Conservation (phyloP, 2,888 invertebrate species). For the Apotomis betuletana region DNA sequence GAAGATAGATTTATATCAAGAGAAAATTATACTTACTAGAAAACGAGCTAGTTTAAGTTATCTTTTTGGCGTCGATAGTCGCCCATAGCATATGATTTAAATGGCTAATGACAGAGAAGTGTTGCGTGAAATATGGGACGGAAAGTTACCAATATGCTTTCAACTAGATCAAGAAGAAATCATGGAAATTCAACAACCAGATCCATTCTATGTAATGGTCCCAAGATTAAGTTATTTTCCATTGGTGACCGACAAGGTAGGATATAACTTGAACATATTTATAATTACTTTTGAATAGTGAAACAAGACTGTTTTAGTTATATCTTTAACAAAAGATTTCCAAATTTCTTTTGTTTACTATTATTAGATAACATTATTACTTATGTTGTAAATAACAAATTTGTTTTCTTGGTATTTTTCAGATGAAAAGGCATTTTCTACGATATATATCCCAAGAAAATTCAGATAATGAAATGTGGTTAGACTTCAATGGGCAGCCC, state of each 20-base stretch:
- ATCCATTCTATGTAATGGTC: constrained; percentile 96
- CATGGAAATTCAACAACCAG: constrained; percentile 93
- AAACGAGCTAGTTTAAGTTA: not conserved
- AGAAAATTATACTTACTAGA: constrained; percentile 8
- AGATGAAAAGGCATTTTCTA: constrained; percentile 95
- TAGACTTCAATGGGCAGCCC: constrained; percentile 95
- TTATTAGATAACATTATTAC: too few species aligned
- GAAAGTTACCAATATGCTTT: constrained; percentile 96
- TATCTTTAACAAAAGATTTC: not conserved
- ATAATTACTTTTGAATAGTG: not conserved
- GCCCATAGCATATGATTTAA: not conserved
- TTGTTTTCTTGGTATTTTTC: constrained; percentile 48
- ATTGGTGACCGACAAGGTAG: constrained; percentile 96
- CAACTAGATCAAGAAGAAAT: constrained; percentile 94
- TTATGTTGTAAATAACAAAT: not conserved
- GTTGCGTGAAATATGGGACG: constrained; percentile 97
- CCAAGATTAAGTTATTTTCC: constrained; percentile 97
- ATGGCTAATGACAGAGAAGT: constrained; percentile 99
- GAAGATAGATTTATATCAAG: not conserved
- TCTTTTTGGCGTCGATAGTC: not conserved
- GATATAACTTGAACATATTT: constrained; percentile 23
- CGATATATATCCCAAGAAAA: constrained; percentile 91
- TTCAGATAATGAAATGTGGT: constrained; percentile 95
- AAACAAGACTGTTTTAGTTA: not conserved
- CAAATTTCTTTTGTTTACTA: not conserved